Percentiles rank a stretch among this genome's conserved stretches.
These are phyloP conservation scores for Drosophila limbata DNA, from an alignment of 2,888 invertebrate species.

Conservation along the genomic window DNA sequence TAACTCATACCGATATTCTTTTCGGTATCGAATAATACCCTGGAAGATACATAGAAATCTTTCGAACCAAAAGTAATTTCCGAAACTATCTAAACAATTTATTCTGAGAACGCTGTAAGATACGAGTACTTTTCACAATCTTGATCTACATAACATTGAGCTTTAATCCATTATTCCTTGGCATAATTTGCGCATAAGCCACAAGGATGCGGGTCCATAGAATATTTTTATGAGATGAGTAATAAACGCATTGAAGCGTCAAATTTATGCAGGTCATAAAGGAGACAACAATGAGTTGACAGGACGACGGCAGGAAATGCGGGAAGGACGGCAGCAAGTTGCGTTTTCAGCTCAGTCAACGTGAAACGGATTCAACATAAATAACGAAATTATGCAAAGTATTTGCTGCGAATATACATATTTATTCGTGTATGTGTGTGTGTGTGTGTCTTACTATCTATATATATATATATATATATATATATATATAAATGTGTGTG, in stretches of 20 bases:
- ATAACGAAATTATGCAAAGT: constrained; percentile 73
- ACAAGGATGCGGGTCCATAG: constrained; percentile 25
- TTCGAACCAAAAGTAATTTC: too few relatives aligned
- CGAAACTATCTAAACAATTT: not conserved
- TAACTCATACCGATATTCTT: too few relatives aligned
- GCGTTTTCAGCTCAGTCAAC: constrained; percentile 7
- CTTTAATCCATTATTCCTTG: constrained; percentile 8
- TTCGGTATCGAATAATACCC: too few relatives aligned
- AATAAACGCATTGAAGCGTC: constrained; percentile 54
- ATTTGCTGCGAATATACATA: constrained; percentile 12
- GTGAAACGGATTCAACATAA: constrained; percentile 45
- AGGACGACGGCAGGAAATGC: not conserved
- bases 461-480: constrained; percentile 9
- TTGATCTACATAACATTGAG: constrained; percentile 3
- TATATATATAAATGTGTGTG: constrained; percentile 13
- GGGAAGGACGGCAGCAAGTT: constrained; percentile 1
- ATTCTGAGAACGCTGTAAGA: not conserved
- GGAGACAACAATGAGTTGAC: constrained; percentile 38
- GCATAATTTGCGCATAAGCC: constrained; percentile 23
- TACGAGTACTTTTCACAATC: too few relatives aligned
- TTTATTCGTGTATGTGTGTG: constrained; percentile 7
- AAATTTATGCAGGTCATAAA: constrained; percentile 68
- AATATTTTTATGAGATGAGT: constrained; percentile 10
- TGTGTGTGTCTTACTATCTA: not conserved
- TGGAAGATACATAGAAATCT: too few relatives aligned